A percentile compares a stretch with the other conserved stretches of the same genome.
phyloP scores from a whole-genome alignment of 2,113 vertebrate species.

The Steatornis caripensis region DNA sequence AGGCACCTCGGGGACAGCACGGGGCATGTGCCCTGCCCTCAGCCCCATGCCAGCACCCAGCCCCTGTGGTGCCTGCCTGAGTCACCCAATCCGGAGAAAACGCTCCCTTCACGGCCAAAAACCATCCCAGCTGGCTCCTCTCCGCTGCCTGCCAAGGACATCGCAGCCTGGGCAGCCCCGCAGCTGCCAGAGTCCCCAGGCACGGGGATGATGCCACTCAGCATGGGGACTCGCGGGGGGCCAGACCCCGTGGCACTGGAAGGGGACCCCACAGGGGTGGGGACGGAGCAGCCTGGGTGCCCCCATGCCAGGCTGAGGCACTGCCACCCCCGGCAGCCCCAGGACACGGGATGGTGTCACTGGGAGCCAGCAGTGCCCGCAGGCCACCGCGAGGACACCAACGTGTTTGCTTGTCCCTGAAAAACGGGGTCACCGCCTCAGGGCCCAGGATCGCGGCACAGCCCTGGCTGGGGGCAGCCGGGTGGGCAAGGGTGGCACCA shows the following conservation, averaged over 20 bases:
- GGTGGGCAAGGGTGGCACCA: not conserved
- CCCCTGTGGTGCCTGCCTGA: rapidly evolving
- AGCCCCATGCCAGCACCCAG: rapidly evolving
- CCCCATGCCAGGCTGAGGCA: not conserved
- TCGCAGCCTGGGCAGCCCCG: rapidly evolving
- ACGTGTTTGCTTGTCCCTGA: rapidly evolving
- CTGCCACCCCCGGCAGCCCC: rapidly evolving
- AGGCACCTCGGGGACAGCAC: not conserved
- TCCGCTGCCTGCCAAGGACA: not conserved
- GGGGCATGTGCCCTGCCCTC: rapidly evolving
- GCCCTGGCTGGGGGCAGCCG: rapidly evolving
- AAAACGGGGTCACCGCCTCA: not conserved
- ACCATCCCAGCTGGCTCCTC: not conserved
- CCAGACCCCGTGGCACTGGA: not conserved
- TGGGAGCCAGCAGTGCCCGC: rapidly evolving
- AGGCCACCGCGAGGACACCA: not conserved
- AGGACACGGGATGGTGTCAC: not conserved
- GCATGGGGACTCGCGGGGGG: rapidly evolving
- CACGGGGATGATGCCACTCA: rapidly evolving
- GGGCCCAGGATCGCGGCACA: not conserved
- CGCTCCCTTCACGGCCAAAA: rapidly evolving
- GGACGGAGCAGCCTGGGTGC: not conserved
- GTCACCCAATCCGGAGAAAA: not conserved
- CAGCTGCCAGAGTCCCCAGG: rapidly evolving
- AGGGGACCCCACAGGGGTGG: not conserved